Base-by-base conservation (phyloP, 2,797 vertebrate genomes). In the Epinephelus coioides region DNA sequence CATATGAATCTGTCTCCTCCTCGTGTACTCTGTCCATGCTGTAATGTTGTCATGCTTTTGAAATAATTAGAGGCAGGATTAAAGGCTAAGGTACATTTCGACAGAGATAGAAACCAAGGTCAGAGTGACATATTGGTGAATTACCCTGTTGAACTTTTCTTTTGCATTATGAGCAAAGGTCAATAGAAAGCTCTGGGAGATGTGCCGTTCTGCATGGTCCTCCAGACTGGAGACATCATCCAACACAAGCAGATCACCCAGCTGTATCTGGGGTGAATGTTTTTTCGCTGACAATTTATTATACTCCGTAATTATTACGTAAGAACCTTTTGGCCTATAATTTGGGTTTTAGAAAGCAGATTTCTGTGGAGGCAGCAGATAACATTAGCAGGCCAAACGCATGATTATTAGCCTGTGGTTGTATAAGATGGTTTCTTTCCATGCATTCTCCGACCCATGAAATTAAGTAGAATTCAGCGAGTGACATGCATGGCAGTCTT, bases 241-340 rank as follows among this genome's bases (percentile, higher is more conserved):
- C 51, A 38, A 8, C 55, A 51, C 38, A 15, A 85, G 49, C 30
- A 30, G 25, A 84, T 80, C 69, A 23, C 47, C 83, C 62, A 53
- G 55, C 75, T 81, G 73, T 73, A 90, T 83, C 71, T 80, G 75
- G 75, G 86, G 21, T 23, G 9, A 78, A 81, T 60, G 56, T 53
- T 86, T 89, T 49, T 77, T 47, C 73, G 69, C 68, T 75, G 77
- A 73, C 73, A 54, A 57, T 84, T 85, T 81, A 83, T 91, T 82
- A 87, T 78, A 46, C 78, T 82, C 62, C 43, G 79, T 75, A 65
- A 83, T 84, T 83, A 86, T 91, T 91, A 86, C 78, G 72, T 90
- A 86, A 87, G 76, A 18, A 27, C 19, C 38, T 79, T 71, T 68
- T 15, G 73, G 67, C 55, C 85, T 90, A 79, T 92, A 89, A 94